phyloP scores from a whole-genome alignment of 37 sponge, comb jelly and placozoan species.

The Cliona cf. orientalis region DNA sequence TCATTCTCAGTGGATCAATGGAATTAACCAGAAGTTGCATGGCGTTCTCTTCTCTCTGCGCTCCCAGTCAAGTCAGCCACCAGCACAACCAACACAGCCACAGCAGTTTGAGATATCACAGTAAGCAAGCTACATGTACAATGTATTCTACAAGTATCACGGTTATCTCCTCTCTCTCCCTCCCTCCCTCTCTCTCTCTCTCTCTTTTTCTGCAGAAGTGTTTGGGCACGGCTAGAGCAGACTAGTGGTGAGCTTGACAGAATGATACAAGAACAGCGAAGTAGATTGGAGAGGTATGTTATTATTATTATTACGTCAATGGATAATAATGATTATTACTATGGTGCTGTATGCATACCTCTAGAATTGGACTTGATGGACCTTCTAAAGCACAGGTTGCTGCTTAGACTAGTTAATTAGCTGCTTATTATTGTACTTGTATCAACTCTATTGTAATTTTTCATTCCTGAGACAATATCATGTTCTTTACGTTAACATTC shows the following conservation, averaged over 20 bases:
- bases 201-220: constrained; percentile 5
- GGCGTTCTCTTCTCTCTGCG: not conserved
- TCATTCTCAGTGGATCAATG: not conserved
- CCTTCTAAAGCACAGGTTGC: no score
- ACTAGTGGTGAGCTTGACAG: not conserved
- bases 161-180: no score
- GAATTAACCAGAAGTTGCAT: constrained; percentile 14
- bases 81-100: not conserved
- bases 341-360: no score
- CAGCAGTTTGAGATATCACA: constrained; percentile 9
- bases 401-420: no score
- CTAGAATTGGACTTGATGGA: no score
- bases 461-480: no score
- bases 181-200: no score
- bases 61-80: not conserved
- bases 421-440: no score
- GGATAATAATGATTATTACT: no score
- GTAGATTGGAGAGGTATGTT: constrained; percentile 15
- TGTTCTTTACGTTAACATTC: no score
- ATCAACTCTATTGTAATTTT: no score
- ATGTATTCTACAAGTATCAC: not conserved
- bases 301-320: no score
- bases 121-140: not conserved
- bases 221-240: constrained; percentile 4
- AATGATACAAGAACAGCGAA: constrained; percentile 19